Percentiles rank a stretch among this genome's conserved stretches.
These are phyloP conservation scores for Dysidea cf. avara DNA, from an alignment of 37 sponge, comb jelly and placozoan species.

Conservation along the genomic window DNA sequence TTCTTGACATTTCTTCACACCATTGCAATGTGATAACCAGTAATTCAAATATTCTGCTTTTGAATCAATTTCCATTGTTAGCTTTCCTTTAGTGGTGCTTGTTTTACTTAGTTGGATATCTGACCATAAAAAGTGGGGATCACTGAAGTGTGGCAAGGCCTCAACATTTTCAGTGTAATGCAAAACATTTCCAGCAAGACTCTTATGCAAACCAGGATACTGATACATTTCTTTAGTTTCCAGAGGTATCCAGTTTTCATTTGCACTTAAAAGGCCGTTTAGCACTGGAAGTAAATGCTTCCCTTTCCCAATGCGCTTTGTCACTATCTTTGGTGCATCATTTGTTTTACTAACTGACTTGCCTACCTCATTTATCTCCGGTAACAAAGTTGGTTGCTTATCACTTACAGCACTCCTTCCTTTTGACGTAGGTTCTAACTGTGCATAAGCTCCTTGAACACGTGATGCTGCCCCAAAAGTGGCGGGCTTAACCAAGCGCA, in stretches of 20 bases:
- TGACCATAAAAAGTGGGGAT: slow-evolving; percentile 14
- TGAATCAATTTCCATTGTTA: not conserved
- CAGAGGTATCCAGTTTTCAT: slow-evolving; percentile 9
- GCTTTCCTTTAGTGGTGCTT: not conserved
- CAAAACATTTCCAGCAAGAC: not conserved
- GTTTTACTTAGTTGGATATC: slow-evolving; percentile 28
- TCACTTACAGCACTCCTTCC: not conserved
- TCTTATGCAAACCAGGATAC: not conserved
- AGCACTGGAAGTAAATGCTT: slow-evolving; percentile 10
- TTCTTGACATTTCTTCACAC: slow-evolving; percentile 15
- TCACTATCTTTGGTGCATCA: too few species aligned
- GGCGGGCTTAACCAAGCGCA: not conserved
- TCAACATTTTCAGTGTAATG: not conserved
- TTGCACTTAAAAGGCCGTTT: not conserved
- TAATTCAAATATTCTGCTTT: slow-evolving; percentile 3
- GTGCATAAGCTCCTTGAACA: slow-evolving; percentile 7
- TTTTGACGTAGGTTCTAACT: not conserved
- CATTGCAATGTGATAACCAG: slow-evolving; percentile 7
- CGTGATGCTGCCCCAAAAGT: not conserved
- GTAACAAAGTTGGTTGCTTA: not conserved
- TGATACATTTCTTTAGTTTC: slow-evolving; percentile 13
- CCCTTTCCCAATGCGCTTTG: slow-evolving; percentile 3
- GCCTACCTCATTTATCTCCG: not conserved
- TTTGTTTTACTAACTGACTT: too few species aligned
- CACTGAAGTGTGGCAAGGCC: slow-evolving; percentile 3